Evolutionary conservation across 2,113 vertebrate genomes (phyloP).

Genomic region (Oncorhynchus tshawytscha): DNA sequence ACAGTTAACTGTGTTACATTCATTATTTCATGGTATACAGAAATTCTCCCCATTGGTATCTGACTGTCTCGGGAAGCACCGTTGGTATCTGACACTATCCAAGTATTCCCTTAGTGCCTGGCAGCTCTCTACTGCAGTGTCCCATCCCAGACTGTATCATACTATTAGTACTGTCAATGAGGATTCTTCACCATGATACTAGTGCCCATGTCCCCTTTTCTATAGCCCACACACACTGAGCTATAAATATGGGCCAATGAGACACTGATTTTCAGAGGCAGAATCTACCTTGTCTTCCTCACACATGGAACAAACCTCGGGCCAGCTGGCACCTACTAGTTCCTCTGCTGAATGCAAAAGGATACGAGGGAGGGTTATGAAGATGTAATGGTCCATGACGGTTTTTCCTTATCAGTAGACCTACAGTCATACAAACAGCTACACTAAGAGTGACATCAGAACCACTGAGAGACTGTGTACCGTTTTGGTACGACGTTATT

Average conservation of each 20-base stretch:
- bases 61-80: no score
- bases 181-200: conserved; percentile 31
- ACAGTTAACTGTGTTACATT: no score
- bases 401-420: background rate
- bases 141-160: background rate
- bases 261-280: conserved; percentile 3
- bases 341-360: background rate
- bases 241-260: conserved; percentile 27
- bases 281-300: background rate
- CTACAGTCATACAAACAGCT: background rate
- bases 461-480: background rate
- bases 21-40: no score
- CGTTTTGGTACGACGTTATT: no score
- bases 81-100: no score
- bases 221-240: conserved; percentile 6
- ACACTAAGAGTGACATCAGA: background rate
- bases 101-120: background rate
- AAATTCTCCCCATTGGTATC: no score
- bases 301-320: background rate
- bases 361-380: no score
- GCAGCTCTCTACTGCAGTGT: background rate
- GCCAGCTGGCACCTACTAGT: background rate
- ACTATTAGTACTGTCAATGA: conserved; percentile 1
- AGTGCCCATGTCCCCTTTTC: conserved; percentile 12
- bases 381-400: no score